phyloP scores from a whole-genome alignment of 2,888 invertebrate species.

The Coronaproctus castanopsis region DNA sequence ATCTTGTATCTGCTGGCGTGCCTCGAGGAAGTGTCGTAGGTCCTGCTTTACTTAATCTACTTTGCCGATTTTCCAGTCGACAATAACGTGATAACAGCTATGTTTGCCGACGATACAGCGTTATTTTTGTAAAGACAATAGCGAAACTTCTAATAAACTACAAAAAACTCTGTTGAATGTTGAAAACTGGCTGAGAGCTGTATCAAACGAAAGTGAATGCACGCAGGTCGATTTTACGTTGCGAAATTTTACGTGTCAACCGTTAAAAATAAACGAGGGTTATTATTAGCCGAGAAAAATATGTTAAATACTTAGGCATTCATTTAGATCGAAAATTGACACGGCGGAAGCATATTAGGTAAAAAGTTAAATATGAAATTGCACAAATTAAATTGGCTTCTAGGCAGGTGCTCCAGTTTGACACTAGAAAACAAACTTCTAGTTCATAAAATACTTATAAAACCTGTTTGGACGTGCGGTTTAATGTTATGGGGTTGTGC shows the following conservation, averaged over 20 bases:
- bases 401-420: neutral
- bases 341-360: neutral
- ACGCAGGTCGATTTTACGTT: neutral
- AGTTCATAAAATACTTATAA: neutral
- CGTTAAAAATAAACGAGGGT: neutral
- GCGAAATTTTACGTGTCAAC: neutral
- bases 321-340: neutral
- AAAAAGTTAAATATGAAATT: neutral
- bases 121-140: neutral
- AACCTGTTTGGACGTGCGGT: neutral
- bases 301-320: neutral
- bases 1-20: neutral
- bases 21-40: neutral
- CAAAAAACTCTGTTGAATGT: neutral
- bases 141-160: neutral
- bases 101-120: neutral
- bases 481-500: neutral
- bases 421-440: neutral
- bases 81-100: neutral
- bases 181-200: neutral
- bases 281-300: neutral
- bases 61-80: neutral
- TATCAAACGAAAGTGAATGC: neutral
- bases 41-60: neutral
- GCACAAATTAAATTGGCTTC: neutral